A percentile compares a stretch with the other conserved stretches of the same genome.
phyloP scores from a whole-genome alignment of 1,140 invertebrate species.

The Ceratina japonica region DNA sequence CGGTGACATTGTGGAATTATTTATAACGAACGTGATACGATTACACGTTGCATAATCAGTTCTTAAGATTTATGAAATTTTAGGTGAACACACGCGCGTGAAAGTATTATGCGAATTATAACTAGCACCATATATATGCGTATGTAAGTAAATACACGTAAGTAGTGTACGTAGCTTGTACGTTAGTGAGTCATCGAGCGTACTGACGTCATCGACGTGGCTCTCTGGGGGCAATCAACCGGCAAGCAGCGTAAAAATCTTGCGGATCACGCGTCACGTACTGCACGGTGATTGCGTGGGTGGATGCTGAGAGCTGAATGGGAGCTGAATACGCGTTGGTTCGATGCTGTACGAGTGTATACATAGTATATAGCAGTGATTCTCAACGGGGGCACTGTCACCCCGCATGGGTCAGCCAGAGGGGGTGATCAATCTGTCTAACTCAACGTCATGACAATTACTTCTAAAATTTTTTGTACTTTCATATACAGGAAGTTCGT shows the following conservation, averaged over 20 bases:
- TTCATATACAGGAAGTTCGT: too few species aligned
- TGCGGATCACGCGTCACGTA: slow-evolving; percentile 53
- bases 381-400: too few species aligned
- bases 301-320: slow-evolving; percentile 35
- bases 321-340: slow-evolving; percentile 11
- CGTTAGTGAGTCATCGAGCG: slow-evolving; percentile 56
- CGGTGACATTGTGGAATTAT: too few species aligned
- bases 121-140: slow-evolving; percentile 5
- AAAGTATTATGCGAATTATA: slow-evolving; percentile 26
- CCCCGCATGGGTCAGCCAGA: too few species aligned
- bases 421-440: too few species aligned
- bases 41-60: too few species aligned
- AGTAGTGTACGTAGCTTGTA: slow-evolving; percentile 28
- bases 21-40: too few species aligned
- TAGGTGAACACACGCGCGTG: background rate
- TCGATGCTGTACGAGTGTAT: background rate
- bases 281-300: slow-evolving; percentile 45
- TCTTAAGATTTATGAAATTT: too few species aligned
- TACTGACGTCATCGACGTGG: slow-evolving; percentile 59
- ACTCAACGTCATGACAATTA: too few species aligned
- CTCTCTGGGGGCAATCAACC: slow-evolving; percentile 64
- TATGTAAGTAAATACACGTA: slow-evolving; percentile 19
- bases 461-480: too few species aligned
- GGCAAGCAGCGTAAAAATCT: slow-evolving; percentile 64
- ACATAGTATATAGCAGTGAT: too few species aligned